Conservation (phyloP, 2,888 invertebrate species). For the Epinotia bilunana region DNA sequence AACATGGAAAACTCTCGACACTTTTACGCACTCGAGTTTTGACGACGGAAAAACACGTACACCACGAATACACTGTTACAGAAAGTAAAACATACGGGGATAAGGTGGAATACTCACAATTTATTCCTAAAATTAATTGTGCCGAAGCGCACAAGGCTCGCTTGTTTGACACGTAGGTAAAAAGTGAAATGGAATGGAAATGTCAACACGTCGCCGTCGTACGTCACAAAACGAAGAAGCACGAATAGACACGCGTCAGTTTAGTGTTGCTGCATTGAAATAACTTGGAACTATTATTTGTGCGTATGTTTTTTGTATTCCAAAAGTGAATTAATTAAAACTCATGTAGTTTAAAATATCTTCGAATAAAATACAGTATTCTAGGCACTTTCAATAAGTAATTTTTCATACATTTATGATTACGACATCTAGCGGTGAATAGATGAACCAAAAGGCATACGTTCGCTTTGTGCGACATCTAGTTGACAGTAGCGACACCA, state of each 20-base stretch:
- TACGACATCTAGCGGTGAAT: constrained; percentile 24
- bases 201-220: constrained; percentile 57
- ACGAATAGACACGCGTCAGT: constrained; percentile 58
- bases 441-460: not conserved
- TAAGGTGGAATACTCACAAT: constrained; percentile 71
- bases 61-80: constrained; percentile 28
- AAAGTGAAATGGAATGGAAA: constrained; percentile 68
- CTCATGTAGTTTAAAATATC: not conserved
- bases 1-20: constrained; percentile 33
- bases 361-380: not conserved
- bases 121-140: constrained; percentile 79
- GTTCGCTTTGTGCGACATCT: not conserved
- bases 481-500: not conserved
- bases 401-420: not conserved
- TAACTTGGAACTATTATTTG: not conserved
- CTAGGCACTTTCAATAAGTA: not conserved
- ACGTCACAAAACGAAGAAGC: constrained; percentile 49
- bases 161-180: constrained; percentile 81
- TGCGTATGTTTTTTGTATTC: too few relatives aligned
- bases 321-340: not conserved
- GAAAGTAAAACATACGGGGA: constrained; percentile 47
- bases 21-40: constrained; percentile 30
- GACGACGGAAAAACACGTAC: not conserved
- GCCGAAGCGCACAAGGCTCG: constrained; percentile 73
- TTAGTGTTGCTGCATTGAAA: constrained; percentile 51